These are phyloP conservation scores for Periparus ater DNA, from an alignment of 2,797 vertebrate genomes.

Conservation along the genomic window DNA sequence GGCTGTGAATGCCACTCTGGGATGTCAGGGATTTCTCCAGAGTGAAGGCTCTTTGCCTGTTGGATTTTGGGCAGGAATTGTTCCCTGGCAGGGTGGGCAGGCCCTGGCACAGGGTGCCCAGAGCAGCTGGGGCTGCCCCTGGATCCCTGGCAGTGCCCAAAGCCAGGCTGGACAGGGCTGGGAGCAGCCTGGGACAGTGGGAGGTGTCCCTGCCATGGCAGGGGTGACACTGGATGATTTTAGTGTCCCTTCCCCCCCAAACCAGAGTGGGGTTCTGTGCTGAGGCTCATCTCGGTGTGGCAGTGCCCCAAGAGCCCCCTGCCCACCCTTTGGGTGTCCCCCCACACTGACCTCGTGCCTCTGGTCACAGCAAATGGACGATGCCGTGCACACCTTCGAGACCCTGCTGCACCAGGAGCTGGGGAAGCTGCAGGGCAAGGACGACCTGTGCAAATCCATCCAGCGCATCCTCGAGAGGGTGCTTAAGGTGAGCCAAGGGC, in stretches of 20 bases:
- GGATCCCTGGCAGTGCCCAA: neutral
- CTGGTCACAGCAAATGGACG: conserved; percentile 90
- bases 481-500: conserved; percentile 84
- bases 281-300: neutral
- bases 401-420: conserved; percentile 92
- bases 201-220: neutral
- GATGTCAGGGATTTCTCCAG: neutral
- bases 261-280: neutral
- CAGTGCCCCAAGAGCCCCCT: neutral
- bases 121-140: neutral
- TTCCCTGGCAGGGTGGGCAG: neutral
- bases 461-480: conserved; percentile 93
- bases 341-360: accelerated
- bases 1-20: accelerated
- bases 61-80: accelerated
- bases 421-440: conserved; percentile 78
- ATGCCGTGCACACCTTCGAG: conserved; percentile 92
- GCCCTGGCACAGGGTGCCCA: neutral
- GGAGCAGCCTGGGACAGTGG: neutral
- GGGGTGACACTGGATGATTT: neutral
- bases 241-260: neutral
- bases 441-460: conserved; percentile 87
- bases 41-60: neutral
- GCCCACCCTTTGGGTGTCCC: neutral
- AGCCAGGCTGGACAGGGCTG: accelerated